These are phyloP conservation scores for Galago senegalensis DNA, from an alignment of 2,797 vertebrate species.

Conservation along the genomic window DNA sequence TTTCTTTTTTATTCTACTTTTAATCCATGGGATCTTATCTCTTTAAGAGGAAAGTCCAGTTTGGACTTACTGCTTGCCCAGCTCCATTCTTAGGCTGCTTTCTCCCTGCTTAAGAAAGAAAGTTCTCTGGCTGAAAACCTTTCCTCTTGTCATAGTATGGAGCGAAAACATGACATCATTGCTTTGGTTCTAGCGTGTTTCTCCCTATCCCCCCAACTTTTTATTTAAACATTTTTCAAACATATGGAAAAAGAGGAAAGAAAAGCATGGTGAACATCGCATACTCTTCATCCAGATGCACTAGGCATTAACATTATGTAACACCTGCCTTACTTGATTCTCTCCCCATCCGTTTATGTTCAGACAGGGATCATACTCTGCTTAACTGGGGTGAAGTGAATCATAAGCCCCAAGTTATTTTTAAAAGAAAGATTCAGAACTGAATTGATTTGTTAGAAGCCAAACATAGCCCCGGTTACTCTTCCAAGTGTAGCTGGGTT, in stretches of 20 bases:
- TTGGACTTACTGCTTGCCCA: not conserved
- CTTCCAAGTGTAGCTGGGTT: not conserved
- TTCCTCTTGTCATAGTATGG: rapidly evolving
- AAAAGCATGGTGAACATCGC: not conserved
- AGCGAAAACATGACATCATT: not conserved
- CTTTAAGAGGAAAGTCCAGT: not conserved
- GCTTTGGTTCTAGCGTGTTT: not conserved
- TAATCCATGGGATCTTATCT: not conserved
- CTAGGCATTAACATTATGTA: not conserved
- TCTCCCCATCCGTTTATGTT: rapidly evolving
- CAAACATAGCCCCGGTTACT: not conserved
- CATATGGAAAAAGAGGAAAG: not conserved
- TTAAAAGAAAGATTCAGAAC: not conserved
- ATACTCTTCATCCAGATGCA: not conserved
- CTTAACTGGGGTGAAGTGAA: not conserved
- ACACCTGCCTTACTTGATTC: rapidly evolving
- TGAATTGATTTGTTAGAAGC: not conserved
- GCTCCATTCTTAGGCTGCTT: not conserved
- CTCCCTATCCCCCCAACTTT: not conserved
- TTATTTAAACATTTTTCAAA: not conserved
- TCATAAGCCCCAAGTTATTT: not conserved
- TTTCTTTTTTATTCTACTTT: not conserved
- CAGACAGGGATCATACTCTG: not conserved
- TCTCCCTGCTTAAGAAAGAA: not conserved
- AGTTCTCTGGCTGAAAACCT: not conserved